Conservation (phyloP, 2,888 invertebrate genomes). For the Drosophila aldrichi region DNA sequence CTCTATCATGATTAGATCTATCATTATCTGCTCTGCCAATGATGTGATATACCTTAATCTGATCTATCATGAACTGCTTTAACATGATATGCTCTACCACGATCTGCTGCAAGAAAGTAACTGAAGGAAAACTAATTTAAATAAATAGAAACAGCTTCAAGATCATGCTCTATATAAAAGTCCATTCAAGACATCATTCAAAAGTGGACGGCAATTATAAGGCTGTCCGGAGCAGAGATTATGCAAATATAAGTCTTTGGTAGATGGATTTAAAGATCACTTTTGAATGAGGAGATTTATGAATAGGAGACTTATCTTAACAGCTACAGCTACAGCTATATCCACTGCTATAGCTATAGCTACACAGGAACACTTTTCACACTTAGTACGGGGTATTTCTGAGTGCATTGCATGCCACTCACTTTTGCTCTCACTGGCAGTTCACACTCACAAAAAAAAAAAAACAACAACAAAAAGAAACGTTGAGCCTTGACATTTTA, state of each 20-base stretch:
- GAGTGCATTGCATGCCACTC: no score
- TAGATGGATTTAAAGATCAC: neutral
- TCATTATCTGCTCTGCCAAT: no score
- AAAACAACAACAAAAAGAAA: neutral
- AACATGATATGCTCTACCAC: neutral
- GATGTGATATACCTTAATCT: no score
- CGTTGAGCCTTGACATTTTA: conserved; percentile 45
- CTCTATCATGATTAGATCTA: no score
- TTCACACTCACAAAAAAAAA: neutral
- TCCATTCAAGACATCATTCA: neutral
- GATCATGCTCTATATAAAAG: neutral
- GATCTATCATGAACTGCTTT: no score
- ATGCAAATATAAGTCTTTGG: neutral
- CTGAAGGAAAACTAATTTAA: neutral
- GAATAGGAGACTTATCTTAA: neutral
- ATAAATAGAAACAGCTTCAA: neutral
- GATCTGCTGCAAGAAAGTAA: neutral
- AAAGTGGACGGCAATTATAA: neutral
- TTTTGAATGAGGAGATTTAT: neutral
- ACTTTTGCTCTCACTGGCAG: conserved; percentile 3
- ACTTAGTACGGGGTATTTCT: neutral
- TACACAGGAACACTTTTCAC: neutral
- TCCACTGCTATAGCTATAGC: neutral
- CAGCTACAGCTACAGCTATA: neutral
- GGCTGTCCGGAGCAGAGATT: neutral